Base-by-base conservation (phyloP, 2,113 vertebrate species). In the Rhynchopsitta pachyrhyncha region DNA sequence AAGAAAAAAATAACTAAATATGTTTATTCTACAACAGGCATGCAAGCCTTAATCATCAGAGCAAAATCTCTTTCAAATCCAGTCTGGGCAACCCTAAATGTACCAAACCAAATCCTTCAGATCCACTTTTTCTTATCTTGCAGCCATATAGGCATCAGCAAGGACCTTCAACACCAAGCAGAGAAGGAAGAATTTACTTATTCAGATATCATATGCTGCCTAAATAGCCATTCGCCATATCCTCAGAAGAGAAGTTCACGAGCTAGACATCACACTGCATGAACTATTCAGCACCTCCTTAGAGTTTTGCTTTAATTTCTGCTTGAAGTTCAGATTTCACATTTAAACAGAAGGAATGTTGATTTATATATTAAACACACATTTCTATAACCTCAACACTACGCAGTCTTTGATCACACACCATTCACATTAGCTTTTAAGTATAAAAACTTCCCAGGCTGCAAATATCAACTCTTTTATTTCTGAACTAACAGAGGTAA, bases 261-360 rank as follows among this genome's bases (percentile, higher is more conserved):
- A 80, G 47, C 35, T 66, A 59, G 16, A 55, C 12, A 88, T 13
- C 10, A 29, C 24, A 29, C 8, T 11, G 18, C 33, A 15, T 11
- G 12, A 90, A 49, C 9, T 24, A 22, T 41, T 57, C 53, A 78
- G 29, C 64, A 59, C 2, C 28, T 83, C 19, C 73, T 46, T 42
- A 67, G n/a, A 77, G 60, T 63, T 95, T 67, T 77, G 60, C 14
- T 85, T 55, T 46, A 47, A 31, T 80, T 94, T 73, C 59, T 76
- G 22, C 24, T 17, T 81, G 20, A 77, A 74, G 15, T 39, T 78
- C 73, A 77, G 37, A 62, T 62, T 83, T 69, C 77, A 66, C 3
- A 0, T 52, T 66, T 63, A 86, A 76, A 70, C 24, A 66, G 33
- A 80, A 60, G 8, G 11, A 86, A 86, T 37, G 7, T 7, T 64